Evolutionary conservation across 1,140 invertebrate species (phyloP).

Genomic region (Cotesia vestalis): DNA sequence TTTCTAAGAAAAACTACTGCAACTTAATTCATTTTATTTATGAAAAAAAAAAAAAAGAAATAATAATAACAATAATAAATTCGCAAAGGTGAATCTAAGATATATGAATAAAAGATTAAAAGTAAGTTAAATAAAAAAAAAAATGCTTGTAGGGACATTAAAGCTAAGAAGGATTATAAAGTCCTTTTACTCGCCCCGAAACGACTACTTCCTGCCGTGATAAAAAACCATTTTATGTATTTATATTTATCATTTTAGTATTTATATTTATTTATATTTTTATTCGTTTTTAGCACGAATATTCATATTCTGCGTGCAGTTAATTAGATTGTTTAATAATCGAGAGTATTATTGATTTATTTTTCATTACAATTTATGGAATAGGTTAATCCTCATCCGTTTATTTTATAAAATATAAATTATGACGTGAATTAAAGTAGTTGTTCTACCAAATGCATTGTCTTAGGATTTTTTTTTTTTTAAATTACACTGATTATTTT

Average conservation of each 20-base stretch:
- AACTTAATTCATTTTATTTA: too few relatives aligned
- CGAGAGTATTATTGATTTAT: too few relatives aligned
- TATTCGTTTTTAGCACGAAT: neutral
- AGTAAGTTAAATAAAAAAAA: neutral
- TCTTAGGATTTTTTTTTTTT: too few relatives aligned
- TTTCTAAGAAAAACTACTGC: neutral
- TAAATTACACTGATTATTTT: too few relatives aligned
- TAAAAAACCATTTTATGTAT: slow-evolving; percentile 2
- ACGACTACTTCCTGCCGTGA: slow-evolving; percentile 3
- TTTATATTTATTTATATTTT: neutral
- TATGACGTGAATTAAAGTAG: too few relatives aligned
- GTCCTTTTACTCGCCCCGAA: neutral
- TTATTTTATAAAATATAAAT: too few relatives aligned
- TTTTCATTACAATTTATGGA: too few relatives aligned
- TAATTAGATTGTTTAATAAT: too few relatives aligned
- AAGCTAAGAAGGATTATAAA: too few relatives aligned
- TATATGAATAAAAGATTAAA: neutral
- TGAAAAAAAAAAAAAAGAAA: neutral
- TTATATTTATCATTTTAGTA: neutral
- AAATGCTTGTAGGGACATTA: neutral
- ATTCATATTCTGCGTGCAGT: neutral
- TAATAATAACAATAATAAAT: too few relatives aligned
- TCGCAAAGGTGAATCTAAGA: too few relatives aligned
- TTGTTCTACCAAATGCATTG: too few relatives aligned
- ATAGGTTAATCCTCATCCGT: neutral